Evolutionary conservation across 2,797 vertebrate genomes (phyloP), one percentile per base, ranked within the genome.

Genomic region (Sebastes matsubarae): DNA sequence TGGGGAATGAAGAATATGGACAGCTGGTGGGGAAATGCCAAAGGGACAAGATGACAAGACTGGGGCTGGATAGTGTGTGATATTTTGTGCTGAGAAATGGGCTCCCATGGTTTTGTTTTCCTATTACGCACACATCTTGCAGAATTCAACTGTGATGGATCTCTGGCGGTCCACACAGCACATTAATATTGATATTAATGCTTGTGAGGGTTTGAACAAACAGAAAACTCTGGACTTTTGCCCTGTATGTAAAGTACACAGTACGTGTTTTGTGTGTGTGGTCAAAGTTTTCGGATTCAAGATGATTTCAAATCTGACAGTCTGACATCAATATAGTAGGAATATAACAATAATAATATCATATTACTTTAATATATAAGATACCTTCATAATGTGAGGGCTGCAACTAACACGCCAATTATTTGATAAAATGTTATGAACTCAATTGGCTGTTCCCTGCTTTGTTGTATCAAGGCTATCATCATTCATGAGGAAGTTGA

Each of bases 1-100:
- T 29, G 59, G 6, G 55, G 77, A 76, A 55, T 74, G 86, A 89
- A 24, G 42, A 79, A 67, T 55, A 46, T 69, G 75, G 76, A 84
- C 88, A 91, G 77, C 83, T 90, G 91, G 3, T 30, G 10, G 60
- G n/a, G 68, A 72, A 77, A 68, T 32, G 22, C 64, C 60, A 32
- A 27, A 14, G 36, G n/a, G 27, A 30, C 10, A 16, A 24, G 52
- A 55, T 18, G 38, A 34, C 16, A n/a, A 38, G n/a, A 25, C 50
- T 14, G 24, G 24, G 32, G 18, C 59, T 42, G n/a, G 22, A 55
- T 61, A 22, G n/a, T 61, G 13, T 61, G 25, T 16, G 36, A 68
- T 68, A 50, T 60, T 55, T 66, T 18, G 18, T 65, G 34, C 42
- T 66, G 22, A 25, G 22, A 61, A 66, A 34, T 14, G n/a, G 50